Evolutionary conservation across 2,888 invertebrate genomes (phyloP), one percentile per base, ranked within the genome.

Genomic region (Pycnomerus fuliginosus): DNA sequence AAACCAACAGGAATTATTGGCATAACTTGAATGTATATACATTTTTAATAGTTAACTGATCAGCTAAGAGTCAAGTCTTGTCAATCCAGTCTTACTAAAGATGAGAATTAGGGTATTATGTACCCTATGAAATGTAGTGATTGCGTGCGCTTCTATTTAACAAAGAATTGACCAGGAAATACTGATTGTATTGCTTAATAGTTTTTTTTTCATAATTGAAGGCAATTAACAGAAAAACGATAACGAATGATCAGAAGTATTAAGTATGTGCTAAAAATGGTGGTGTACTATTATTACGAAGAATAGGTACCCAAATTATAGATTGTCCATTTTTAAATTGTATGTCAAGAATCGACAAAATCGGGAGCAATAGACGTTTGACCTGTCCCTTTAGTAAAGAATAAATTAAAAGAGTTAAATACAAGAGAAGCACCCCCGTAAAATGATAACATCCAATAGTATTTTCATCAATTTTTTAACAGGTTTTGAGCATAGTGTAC

Each of bases 41-140:
- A 20, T 7, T 20, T 20, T 20, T 20, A 20, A 7, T 20, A 20
- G 5, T 20, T 20, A 20, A 7, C 5, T 20, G 20, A 7, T 20
- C 4, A 20, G 8, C 7, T 7, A 20, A 7, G 20, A 20, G 20
- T 4, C 4, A 20, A 7, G 5, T 20, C 5, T 20, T 20, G 8
- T 20, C 23, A 29, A 38, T 30, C 23, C 45, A 45, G 45, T 45
- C 45, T 45, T 45, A 40, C 45, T 45, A 44, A 40, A 45, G 35
- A 38, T 33, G 32, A 44, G 30, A 28, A 35, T 28, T 34, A 24
- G 24, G 31, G 39, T 35, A 34, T 34, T 16, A 29, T 27, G 16
- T 12, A 27, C 23, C 23, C 14, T 13, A 20, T 22, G 2, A 10
- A 5, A 15, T n/a, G n/a, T 2, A 30, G 7, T n/a, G 12, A 28